Evolutionary conservation across 2,888 invertebrate genomes (phyloP).

Genomic region (Anagyrus pseudococci): DNA sequence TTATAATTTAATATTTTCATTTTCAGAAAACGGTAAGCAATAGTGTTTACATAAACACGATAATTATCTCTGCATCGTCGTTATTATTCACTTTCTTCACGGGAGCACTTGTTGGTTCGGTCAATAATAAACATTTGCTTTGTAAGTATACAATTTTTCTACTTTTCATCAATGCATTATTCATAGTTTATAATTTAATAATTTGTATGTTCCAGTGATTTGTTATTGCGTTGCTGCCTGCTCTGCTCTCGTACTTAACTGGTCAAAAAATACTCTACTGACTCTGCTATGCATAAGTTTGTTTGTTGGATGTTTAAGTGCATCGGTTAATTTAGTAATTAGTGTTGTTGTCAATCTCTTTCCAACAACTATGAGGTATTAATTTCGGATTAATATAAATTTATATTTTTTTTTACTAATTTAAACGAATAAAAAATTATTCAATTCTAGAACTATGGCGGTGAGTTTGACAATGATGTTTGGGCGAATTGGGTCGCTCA

Average conservation of each 20-base stretch:
- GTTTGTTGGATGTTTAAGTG: conserved; percentile 45
- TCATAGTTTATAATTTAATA: background rate
- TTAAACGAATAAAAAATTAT: background rate
- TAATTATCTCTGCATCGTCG: conserved; percentile 41
- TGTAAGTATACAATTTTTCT: conserved; percentile 41
- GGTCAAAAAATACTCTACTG: conserved; percentile 45
- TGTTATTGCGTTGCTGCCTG: conserved; percentile 41
- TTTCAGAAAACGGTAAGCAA: conserved; percentile 33
- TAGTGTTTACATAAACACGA: conserved; percentile 46
- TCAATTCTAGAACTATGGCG: conserved; percentile 55
- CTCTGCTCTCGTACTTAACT: conserved; percentile 46
- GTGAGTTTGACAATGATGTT: conserved; percentile 56
- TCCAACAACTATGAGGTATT: conserved; percentile 71
- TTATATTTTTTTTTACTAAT: background rate
- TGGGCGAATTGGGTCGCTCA: conserved; percentile 57
- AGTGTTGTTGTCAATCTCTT: conserved; percentile 72
- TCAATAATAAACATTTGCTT: conserved; percentile 46
- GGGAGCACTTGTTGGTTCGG: conserved; percentile 39
- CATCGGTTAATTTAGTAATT: conserved; percentile 62
- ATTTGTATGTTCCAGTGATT: conserved; percentile 38
- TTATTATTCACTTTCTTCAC: conserved; percentile 40
- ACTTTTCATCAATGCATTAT: background rate
- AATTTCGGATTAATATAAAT: background rate
- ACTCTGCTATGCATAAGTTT: conserved; percentile 47
- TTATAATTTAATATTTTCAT: no score